These are phyloP conservation scores for Flexamia atlantica DNA, from an alignment of 2,888 invertebrate genomes.

Conservation along the genomic window DNA sequence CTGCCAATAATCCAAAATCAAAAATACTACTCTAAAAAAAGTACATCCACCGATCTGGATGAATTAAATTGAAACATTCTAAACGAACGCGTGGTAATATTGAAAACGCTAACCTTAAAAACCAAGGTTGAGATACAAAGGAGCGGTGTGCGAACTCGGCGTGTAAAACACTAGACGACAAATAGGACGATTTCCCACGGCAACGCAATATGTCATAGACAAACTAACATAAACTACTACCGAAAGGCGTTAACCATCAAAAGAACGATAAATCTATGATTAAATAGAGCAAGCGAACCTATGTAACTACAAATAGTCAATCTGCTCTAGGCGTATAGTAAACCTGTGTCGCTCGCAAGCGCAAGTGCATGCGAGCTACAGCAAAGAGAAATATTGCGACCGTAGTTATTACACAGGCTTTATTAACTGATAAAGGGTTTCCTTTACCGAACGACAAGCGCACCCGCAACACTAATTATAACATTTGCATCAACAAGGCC, in stretches of 20 bases:
- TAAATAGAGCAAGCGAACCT: background rate
- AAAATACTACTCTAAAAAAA: no score
- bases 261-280: slow-evolving; percentile 20
- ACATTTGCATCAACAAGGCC: slow-evolving; percentile 21
- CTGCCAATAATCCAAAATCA: no score
- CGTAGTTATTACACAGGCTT: background rate
- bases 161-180: slow-evolving; percentile 24
- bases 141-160: background rate
- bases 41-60: no score
- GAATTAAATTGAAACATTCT: no score
- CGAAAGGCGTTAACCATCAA: background rate
- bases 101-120: no score
- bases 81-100: no score
- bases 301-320: background rate
- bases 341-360: background rate
- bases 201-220: background rate
- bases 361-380: background rate
- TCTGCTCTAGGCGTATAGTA: background rate
- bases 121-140: background rate
- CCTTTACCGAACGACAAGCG: background rate
- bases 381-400: background rate
- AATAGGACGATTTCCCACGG: background rate
- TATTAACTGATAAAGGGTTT: slow-evolving; percentile 25
- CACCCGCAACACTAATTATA: slow-evolving; percentile 25
- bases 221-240: background rate